A percentile compares a stretch with the other conserved stretches of the same genome.
These are phyloP conservation scores for Trichomalopsis sarcophagae DNA, from an alignment of 1,140 invertebrate species.

Conservation along the genomic window DNA sequence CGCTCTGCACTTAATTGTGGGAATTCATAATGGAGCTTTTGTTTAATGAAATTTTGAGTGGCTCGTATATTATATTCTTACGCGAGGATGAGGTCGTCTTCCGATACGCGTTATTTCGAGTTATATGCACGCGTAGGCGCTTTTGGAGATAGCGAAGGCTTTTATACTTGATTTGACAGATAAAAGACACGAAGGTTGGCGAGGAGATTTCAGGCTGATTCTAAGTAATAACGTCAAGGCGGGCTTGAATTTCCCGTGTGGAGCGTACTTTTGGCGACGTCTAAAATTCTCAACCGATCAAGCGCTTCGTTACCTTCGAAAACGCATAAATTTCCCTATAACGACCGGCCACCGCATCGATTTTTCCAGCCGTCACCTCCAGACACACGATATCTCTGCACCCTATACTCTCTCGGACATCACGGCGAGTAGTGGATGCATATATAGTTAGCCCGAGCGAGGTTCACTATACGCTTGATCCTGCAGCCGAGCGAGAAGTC, in stretches of 20 bases:
- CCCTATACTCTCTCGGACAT: neutral
- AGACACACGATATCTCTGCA: neutral
- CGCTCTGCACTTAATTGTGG: too few species aligned
- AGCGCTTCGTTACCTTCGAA: neutral
- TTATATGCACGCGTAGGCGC: too few species aligned
- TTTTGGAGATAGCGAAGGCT: too few species aligned
- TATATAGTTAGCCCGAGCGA: neutral
- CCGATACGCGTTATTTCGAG: too few species aligned
- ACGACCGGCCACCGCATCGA: neutral
- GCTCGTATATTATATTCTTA: too few species aligned
- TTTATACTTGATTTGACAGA: neutral
- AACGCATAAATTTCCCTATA: neutral
- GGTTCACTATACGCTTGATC: too few species aligned
- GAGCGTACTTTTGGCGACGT: too few species aligned
- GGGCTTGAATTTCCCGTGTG: neutral
- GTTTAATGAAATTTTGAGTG: too few species aligned
- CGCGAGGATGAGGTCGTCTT: too few species aligned
- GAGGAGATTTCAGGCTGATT: neutral
- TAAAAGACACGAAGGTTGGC: neutral
- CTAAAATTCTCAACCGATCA: too few species aligned
- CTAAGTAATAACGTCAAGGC: neutral
- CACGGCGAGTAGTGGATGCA: neutral
- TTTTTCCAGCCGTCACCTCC: slow-evolving; percentile 6
- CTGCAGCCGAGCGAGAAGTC: too few species aligned
- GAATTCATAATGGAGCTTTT: too few species aligned